phyloP scores from a whole-genome alignment of 2,797 vertebrate species.

The Meda fulgida region DNA sequence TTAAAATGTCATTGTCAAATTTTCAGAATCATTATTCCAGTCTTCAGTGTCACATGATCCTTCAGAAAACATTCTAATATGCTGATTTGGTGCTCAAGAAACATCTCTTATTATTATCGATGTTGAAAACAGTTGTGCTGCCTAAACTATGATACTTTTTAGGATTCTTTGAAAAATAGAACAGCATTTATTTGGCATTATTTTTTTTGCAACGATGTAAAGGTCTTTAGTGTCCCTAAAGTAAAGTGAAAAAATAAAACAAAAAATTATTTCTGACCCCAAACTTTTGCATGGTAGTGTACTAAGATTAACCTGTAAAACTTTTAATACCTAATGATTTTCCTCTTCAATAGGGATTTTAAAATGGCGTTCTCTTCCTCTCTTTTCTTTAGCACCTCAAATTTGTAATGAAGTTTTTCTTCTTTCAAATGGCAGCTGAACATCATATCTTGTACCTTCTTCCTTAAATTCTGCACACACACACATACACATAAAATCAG shows the following conservation, averaged over 20 bases:
- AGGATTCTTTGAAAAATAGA: too few species aligned
- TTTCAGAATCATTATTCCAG: not conserved
- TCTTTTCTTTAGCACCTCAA: constrained; percentile 80
- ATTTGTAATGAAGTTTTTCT: constrained; percentile 83
- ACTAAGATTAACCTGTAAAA: not conserved
- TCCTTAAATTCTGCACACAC: constrained; percentile 74
- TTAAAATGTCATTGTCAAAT: too few species aligned
- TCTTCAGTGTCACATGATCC: not conserved
- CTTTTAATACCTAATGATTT: constrained; percentile 59
- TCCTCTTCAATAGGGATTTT: constrained; percentile 77
- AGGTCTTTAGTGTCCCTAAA: too few species aligned
- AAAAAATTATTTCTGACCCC: not conserved
- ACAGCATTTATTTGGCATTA: too few species aligned
- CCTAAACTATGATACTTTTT: too few species aligned
- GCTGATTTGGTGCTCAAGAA: not conserved
- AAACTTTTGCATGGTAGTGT: not conserved
- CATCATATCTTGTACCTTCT: constrained; percentile 75
- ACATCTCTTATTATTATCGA: not conserved
- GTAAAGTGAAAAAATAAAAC: not conserved
- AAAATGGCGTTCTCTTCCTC: constrained; percentile 80
- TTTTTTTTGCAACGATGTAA: too few species aligned
- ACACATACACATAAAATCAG: constrained; percentile 13
- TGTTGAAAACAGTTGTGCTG: not conserved
- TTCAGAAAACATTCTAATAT: not conserved
- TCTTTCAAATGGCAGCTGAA: constrained; percentile 77